Conservation (phyloP, 2,113 vertebrate genomes). For the Vanacampus margaritifer region DNA sequence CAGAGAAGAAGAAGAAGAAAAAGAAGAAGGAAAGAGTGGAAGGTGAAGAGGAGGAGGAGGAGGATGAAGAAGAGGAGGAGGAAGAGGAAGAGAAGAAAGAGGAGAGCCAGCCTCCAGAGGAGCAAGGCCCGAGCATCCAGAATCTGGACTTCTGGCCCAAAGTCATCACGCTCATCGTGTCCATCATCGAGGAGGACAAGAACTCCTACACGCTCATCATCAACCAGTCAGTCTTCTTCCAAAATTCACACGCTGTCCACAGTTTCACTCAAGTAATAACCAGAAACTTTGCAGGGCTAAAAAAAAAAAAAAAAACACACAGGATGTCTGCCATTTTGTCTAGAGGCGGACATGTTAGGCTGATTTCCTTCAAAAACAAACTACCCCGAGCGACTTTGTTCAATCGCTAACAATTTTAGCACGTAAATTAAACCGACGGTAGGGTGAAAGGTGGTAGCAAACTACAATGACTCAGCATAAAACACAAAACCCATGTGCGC, state of each 20-base stretch:
- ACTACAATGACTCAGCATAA: background rate
- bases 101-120: conserved; percentile 69
- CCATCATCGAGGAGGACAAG: conserved; percentile 97
- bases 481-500: background rate
- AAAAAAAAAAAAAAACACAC: background rate
- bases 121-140: conserved; percentile 89
- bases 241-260: background rate
- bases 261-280: too few species aligned
- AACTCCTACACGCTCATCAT: conserved; percentile 89
- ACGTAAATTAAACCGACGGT: too few species aligned
- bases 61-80: conserved; percentile 68
- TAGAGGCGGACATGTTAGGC: too few species aligned
- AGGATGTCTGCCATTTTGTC: background rate
- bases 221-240: conserved; percentile 81
- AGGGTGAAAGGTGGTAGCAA: too few species aligned
- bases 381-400: too few species aligned
- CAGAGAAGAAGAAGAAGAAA: conserved; percentile 38
- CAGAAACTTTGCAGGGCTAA: too few species aligned
- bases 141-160: conserved; percentile 99
- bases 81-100: conserved; percentile 67
- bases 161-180: conserved; percentile 96
- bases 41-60: conserved; percentile 23
- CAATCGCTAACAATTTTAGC: too few species aligned
- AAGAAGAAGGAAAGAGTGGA: conserved; percentile 16
- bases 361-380: too few species aligned